Percentiles rank a stretch among this genome's conserved stretches.
Conservation (phyloP, 1,140 invertebrate species). For the Papilio polytes region DNA sequence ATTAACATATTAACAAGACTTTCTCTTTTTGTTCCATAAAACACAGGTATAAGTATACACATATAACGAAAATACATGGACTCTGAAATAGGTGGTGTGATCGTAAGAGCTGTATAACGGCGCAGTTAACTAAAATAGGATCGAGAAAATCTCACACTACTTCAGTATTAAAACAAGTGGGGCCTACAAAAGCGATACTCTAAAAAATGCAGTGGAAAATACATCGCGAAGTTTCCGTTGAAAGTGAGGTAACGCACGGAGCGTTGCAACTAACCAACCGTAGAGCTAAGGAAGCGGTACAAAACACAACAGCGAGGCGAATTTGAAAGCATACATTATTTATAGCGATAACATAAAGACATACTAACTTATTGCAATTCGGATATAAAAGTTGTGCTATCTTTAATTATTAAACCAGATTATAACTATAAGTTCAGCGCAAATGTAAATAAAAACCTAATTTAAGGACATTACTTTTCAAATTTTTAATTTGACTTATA, state of each 20-base stretch:
- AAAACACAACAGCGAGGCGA: background rate
- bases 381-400: background rate
- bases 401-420: background rate
- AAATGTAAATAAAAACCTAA: no score
- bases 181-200: constrained; percentile 79
- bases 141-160: constrained; percentile 65
- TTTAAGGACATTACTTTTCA: no score
- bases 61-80: background rate
- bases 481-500: no score
- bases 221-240: constrained; percentile 79
- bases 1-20: background rate
- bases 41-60: no score
- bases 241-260: constrained; percentile 81
- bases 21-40: background rate
- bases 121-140: constrained; percentile 56
- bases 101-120: constrained; percentile 15
- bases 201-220: constrained; percentile 82
- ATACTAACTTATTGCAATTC: background rate
- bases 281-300: constrained; percentile 67
- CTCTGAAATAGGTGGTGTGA: background rate
- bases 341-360: background rate
- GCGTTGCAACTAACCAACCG: constrained; percentile 81
- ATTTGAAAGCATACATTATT: background rate
- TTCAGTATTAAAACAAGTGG: constrained; percentile 77
- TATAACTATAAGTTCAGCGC: no score